Evolutionary conservation across 1,140 invertebrate genomes (phyloP), one percentile per base, ranked within the genome.

Genomic region (Eupeodes corollae): DNA sequence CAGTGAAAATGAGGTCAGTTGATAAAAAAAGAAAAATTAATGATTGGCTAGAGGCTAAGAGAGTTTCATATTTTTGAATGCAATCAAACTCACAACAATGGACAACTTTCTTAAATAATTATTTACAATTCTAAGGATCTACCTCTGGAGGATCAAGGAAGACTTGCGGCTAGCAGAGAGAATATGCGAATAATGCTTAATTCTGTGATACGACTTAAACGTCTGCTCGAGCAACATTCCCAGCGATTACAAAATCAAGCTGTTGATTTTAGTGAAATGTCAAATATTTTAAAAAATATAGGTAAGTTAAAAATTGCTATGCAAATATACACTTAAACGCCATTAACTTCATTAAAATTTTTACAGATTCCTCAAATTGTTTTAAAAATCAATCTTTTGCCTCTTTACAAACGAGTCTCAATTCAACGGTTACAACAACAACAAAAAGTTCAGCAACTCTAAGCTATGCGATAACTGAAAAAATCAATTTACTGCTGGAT

Each of bases 1-100:
- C 83, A 83, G 67, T 50, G 47, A 42, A 13, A 42, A 42, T 21
- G 40, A 13, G 40, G 40, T 42, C 11, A 15, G 40, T 37, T 14
- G 35, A 37, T 14, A 5, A 14, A 5, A 14, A 6, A 37, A 37
- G 6, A 14, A 5, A 37, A 14, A 14, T 37, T 18, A 42, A 42
- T 42, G 21, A 33, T 21, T 16, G 19, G 13, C 37, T n/a, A n/a
- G n/a, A n/a, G n/a, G n/a, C n/a, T n/a, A n/a, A n/a, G n/a, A n/a
- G n/a, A n/a, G n/a, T n/a, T n/a, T n/a, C n/a, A n/a, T n/a, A n/a
- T n/a, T n/a, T n/a, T n/a, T n/a, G n/a, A n/a, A n/a, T n/a, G n/a
- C n/a, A n/a, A n/a, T n/a, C n/a, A n/a, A n/a, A n/a, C n/a, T n/a
- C n/a, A n/a, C n/a, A n/a, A n/a, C n/a, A n/a, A n/a, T n/a, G n/a